Evolutionary conservation across 23 tunicate genomes (phyloP).

Genomic region (Pegea sp.): DNA sequence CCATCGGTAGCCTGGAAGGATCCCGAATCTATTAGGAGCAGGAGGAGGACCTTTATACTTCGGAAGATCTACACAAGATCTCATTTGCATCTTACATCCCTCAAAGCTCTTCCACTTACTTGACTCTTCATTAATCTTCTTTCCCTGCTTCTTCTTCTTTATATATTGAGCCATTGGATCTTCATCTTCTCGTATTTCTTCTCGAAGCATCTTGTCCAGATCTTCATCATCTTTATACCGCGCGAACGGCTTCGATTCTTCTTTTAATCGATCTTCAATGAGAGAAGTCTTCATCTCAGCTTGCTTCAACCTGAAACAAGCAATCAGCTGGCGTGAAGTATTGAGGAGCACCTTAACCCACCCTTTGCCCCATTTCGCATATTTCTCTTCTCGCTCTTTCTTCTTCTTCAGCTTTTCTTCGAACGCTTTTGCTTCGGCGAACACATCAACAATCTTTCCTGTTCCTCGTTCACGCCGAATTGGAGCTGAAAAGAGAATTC

Average conservation of each 20-base stretch:
- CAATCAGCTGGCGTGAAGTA: background rate
- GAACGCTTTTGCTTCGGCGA: slow-evolving; percentile 26
- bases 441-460: slow-evolving; percentile 45
- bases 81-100: background rate
- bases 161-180: slow-evolving; percentile 95
- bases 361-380: slow-evolving; percentile 83
- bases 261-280: no score
- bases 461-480: slow-evolving; percentile 55
- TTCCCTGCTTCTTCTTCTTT: slow-evolving; percentile 38
- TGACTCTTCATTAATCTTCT: slow-evolving; percentile 13
- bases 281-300: slow-evolving; percentile 35
- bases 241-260: slow-evolving; percentile 46
- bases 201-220: slow-evolving; percentile 35
- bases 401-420: slow-evolving; percentile 29
- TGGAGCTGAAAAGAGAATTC: slow-evolving; percentile 45
- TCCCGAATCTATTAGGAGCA: slow-evolving; percentile 67
- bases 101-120: slow-evolving; percentile 1
- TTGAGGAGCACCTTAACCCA: slow-evolving; percentile 2
- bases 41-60: slow-evolving; percentile 78
- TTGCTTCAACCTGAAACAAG: slow-evolving; percentile 28
- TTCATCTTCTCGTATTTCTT: slow-evolving; percentile 27
- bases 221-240: slow-evolving; percentile 90
- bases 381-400: slow-evolving; percentile 27
- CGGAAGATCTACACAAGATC: slow-evolving; percentile 21
- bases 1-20: slow-evolving; percentile 95